Conservation (phyloP, 2,888 invertebrate genomes). For the Hydriomena furcata region DNA sequence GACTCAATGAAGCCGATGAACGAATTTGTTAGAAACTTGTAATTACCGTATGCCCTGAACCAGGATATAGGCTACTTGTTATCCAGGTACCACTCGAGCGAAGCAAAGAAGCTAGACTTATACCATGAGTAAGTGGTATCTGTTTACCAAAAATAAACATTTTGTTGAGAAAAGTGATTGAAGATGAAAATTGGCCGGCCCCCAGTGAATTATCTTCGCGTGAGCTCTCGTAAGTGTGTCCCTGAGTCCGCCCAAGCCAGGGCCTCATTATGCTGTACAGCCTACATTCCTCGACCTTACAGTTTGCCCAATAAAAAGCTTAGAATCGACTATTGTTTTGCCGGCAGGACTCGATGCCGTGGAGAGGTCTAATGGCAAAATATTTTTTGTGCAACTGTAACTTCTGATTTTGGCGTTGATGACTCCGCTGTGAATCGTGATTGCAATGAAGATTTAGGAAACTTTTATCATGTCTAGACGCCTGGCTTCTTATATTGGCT, state of each 20-base stretch:
- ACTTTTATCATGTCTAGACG: slow-evolving; percentile 14
- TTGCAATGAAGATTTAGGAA: slow-evolving; percentile 22
- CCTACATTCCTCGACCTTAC: slow-evolving; percentile 75
- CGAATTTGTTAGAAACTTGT: no score
- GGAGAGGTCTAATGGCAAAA: slow-evolving; percentile 34
- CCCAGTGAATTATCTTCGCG: no score
- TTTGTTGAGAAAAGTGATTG: no score
- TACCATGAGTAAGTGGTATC: no score
- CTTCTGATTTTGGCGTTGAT: slow-evolving; percentile 34
- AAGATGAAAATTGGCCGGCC: no score
- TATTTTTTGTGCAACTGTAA: slow-evolving; percentile 28
- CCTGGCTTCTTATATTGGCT: neutral
- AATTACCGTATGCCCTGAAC: no score
- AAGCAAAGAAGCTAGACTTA: no score
- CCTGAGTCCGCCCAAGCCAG: slow-evolving; percentile 31
- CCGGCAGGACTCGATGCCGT: slow-evolving; percentile 34
- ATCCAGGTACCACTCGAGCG: no score
- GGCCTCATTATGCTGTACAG: slow-evolving; percentile 77
- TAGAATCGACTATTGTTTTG: slow-evolving; percentile 67
- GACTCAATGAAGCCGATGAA: no score
- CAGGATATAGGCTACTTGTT: no score
- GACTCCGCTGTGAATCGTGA: slow-evolving; percentile 21
- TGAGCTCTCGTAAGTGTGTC: neutral
- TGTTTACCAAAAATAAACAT: no score
- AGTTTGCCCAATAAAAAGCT: slow-evolving; percentile 67